Evolutionary conservation across 2,113 vertebrate genomes (phyloP), one percentile per base, ranked within the genome.

Genomic region (Aix galericulata): DNA sequence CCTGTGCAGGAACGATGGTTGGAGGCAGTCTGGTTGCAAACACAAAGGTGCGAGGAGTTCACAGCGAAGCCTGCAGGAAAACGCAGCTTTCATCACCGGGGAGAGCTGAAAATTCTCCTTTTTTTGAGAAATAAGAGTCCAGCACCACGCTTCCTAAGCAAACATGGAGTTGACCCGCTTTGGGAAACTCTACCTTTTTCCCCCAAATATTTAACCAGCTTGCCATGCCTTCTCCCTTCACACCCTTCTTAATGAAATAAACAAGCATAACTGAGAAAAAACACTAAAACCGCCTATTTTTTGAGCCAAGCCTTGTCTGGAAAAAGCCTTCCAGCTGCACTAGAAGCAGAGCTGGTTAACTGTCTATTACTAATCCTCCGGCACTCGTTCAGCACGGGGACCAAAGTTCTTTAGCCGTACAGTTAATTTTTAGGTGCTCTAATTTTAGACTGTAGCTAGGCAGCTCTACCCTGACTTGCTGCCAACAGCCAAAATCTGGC

Each of bases 341-440:
- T 38, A 11, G 31, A 77, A 82, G 9, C 23, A 13, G 27, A 77
- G n/a, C 26, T 38, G 27, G 32, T 78, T 56, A 59, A 17, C 11
- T 48, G 23, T 10, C 71, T 60, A 8, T 85, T 80, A 76, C 52
- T 83, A 74, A 86, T 83, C 83, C 64, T 67, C 60, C 26, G 36
- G 44, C 18, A 55, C 60, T 88, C 52, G 11, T n/a, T 74, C 42
- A 83, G 52, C 60, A 32, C 77, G 86, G 50, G 48, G 86, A 94
- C 73, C 88, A 94, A 96, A 97, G 94, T 95, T 93, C 93, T 86
- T 91, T 44, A 56, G 68, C 89, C 17, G 2, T 67, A 75, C 48
- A 94, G 95, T 90, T 94, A 83, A 95, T 86, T 94, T 97, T 96
- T 96, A 95, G 76, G 86, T 72, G 29, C 62, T 94, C 95, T 95